phyloP scores from a whole-genome alignment of 2,888 invertebrate species.

The Horisme vitalbata region DNA sequence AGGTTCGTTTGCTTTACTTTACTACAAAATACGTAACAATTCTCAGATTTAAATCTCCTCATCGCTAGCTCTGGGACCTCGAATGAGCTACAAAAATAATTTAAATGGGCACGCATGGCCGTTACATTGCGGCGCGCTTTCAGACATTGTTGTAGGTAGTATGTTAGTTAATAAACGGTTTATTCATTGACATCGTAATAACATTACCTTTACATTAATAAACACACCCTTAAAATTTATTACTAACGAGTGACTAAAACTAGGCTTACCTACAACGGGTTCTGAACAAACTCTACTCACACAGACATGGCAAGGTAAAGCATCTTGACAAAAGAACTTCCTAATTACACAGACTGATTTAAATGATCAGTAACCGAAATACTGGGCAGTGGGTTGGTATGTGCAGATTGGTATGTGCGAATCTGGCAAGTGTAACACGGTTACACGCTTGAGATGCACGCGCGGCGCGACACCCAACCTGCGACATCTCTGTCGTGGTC shows the following conservation, averaged over 20 bases:
- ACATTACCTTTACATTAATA: neutral
- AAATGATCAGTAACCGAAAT: slow-evolving; percentile 22
- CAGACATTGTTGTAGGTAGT: slow-evolving; percentile 19
- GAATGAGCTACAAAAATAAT: slow-evolving; percentile 76
- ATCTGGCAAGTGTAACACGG: slow-evolving; percentile 34
- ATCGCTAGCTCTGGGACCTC: slow-evolving; percentile 52
- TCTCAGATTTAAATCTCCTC: slow-evolving; percentile 20
- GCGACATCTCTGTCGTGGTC: slow-evolving; percentile 38
- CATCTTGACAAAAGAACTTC: neutral
- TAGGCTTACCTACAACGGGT: slow-evolving; percentile 1
- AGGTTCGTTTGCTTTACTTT: slow-evolving; percentile 60
- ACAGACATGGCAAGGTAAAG: neutral
- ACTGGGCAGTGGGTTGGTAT: slow-evolving; percentile 1
- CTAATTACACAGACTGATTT: neutral
- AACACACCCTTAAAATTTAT: slow-evolving; percentile 6
- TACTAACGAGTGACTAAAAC: slow-evolving; percentile 5
- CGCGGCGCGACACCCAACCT: slow-evolving; percentile 15
- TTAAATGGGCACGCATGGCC: slow-evolving; percentile 55
- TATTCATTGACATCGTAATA: slow-evolving; percentile 29
- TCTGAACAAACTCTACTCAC: slow-evolving; percentile 6
- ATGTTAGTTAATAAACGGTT: slow-evolving; percentile 18
- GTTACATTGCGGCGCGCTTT: slow-evolving; percentile 31
- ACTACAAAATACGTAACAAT: slow-evolving; percentile 1
- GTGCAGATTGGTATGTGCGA: slow-evolving; percentile 16
- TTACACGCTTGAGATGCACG: slow-evolving; percentile 34